Conservation (phyloP, 1,140 invertebrate species). For the Ridgeia piscesae region DNA sequence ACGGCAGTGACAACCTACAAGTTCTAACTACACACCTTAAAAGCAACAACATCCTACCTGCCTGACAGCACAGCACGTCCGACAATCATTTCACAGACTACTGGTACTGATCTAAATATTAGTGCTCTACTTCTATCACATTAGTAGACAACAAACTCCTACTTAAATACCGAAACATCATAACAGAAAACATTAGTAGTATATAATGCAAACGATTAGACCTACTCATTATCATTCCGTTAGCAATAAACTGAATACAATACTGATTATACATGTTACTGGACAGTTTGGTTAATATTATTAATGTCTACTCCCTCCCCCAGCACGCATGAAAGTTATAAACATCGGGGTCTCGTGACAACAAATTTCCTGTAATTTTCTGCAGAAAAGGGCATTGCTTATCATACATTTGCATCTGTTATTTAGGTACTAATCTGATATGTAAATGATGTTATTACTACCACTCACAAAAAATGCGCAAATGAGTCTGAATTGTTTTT, state of each 20-base stretch:
- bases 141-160: background rate
- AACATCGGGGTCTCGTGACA: background rate
- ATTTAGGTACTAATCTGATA: background rate
- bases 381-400: background rate
- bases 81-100: background rate
- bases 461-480: no score
- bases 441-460: no score
- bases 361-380: background rate
- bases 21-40: background rate
- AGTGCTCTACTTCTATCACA: background rate
- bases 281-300: no score
- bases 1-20: background rate
- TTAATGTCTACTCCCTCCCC: no score
- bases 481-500: no score
- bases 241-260: background rate
- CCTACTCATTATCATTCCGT: background rate
- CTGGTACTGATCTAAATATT: background rate
- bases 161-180: background rate
- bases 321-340: background rate
- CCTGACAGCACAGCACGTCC: background rate
- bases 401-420: background rate
- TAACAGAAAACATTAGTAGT: background rate
- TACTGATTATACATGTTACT: background rate
- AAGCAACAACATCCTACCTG: background rate
- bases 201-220: background rate